Conservation (phyloP, 2,888 invertebrate species). For the Latrodectus elegans region DNA sequence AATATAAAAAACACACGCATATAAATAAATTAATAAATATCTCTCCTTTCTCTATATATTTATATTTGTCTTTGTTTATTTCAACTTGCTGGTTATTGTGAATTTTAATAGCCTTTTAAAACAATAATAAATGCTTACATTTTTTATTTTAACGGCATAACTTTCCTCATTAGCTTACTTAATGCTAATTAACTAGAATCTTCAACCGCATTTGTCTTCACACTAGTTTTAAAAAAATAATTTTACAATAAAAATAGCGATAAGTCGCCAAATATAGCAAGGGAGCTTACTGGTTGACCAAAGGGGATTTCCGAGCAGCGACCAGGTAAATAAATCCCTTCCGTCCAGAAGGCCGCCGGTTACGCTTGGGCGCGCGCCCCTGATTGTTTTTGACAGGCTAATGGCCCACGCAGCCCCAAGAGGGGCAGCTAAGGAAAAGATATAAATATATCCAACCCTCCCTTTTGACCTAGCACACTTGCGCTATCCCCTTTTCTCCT, state of each 20-base stretch:
- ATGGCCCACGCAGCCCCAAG: constrained; percentile 49
- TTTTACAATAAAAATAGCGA: background rate
- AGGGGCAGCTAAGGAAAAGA: constrained; percentile 12
- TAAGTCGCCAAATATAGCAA: constrained; percentile 30
- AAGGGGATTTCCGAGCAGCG: constrained; percentile 21
- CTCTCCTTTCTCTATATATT: no score
- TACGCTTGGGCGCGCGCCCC: constrained; percentile 42
- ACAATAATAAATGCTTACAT: no score
- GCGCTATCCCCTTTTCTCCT: background rate
- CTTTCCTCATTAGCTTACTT: no score
- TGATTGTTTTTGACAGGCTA: constrained; percentile 66
- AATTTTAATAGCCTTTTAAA: no score
- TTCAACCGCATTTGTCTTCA: no score
- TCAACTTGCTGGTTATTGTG: no score
- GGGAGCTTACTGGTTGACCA: constrained; percentile 29
- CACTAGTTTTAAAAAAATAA: no score
- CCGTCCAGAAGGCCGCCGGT: constrained; percentile 36
- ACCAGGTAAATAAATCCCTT: constrained; percentile 59
- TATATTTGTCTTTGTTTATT: no score
- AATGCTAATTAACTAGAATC: no score
- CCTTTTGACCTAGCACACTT: background rate
- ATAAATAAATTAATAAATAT: no score
- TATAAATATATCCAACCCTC: constrained; percentile 8
- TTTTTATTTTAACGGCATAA: no score
- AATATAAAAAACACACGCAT: no score